Evolutionary conservation across 2,797 vertebrate species (phyloP).

Genomic region (Heliangelus exortis): DNA sequence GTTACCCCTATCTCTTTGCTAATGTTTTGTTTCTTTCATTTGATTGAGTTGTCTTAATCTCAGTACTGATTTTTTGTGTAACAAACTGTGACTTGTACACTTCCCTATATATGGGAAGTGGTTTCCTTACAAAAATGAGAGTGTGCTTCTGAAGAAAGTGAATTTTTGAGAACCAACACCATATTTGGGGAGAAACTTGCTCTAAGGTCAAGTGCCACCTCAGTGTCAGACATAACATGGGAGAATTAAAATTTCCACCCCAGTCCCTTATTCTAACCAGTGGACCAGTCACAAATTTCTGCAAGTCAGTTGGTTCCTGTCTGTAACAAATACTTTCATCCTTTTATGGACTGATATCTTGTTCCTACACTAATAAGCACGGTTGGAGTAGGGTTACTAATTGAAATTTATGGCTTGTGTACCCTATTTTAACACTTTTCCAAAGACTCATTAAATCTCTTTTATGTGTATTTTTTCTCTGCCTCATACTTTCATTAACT

Average conservation of each 20-base stretch:
- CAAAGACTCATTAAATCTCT: slow-evolving; percentile 79
- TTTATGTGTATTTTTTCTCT: slow-evolving; percentile 77
- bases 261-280: not conserved
- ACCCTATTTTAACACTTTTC: slow-evolving; percentile 74
- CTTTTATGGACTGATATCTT: slow-evolving; percentile 40
- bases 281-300: not conserved
- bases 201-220: not conserved
- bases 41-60: too few species aligned
- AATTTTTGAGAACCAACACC: not conserved
- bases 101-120: too few species aligned
- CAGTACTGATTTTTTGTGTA: too few species aligned
- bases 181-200: not conserved
- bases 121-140: too few species aligned
- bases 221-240: not conserved
- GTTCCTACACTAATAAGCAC: slow-evolving; percentile 64
- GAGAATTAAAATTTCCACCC: not conserved
- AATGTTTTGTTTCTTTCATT: too few species aligned
- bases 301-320: not conserved
- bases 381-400: slow-evolving; percentile 66
- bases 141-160: not conserved
- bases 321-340: slow-evolving; percentile 20
- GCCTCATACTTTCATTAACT: slow-evolving; percentile 76
- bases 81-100: too few species aligned
- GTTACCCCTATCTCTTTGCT: too few species aligned
- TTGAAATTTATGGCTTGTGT: slow-evolving; percentile 78